A percentile compares a stretch with the other conserved stretches of the same genome.
Evolutionary conservation across 1,140 invertebrate species (phyloP).

Genomic region (Drosophila watanabei): DNA sequence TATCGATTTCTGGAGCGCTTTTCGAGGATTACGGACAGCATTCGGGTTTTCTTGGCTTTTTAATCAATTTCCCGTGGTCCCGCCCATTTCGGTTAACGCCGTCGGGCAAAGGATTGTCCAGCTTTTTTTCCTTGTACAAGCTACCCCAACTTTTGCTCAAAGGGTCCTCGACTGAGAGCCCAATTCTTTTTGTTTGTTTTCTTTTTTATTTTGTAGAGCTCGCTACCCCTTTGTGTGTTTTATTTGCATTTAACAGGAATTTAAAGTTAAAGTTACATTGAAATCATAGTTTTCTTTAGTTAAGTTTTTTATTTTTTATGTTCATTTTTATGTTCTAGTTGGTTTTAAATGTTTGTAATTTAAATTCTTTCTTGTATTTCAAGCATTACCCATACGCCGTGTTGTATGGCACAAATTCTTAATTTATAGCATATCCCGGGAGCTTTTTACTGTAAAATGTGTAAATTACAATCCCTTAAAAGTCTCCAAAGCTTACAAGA

Average conservation of each 20-base stretch:
- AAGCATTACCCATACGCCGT: slow-evolving; percentile 14
- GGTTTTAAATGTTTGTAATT: too few species aligned
- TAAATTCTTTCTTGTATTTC: not conserved
- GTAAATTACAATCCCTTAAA: not conserved
- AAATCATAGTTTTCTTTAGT: not conserved
- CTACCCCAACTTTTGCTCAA: slow-evolving; percentile 18
- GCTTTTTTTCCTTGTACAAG: slow-evolving; percentile 48
- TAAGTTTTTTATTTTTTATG: not conserved
- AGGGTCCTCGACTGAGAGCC: slow-evolving; percentile 41
- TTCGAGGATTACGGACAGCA: slow-evolving; percentile 48
- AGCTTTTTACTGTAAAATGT: slow-evolving; percentile 27
- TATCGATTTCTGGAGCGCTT: slow-evolving; percentile 31
- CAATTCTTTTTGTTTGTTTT: slow-evolving; percentile 18
- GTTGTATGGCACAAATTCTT: not conserved
- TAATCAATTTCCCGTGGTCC: slow-evolving; percentile 71
- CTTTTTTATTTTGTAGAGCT: slow-evolving; percentile 16
- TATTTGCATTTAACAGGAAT: slow-evolving; percentile 12
- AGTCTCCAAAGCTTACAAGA: not conserved
- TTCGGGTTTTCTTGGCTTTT: slow-evolving; percentile 57
- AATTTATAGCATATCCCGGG: slow-evolving; percentile 13
- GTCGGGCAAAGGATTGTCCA: slow-evolving; percentile 29
- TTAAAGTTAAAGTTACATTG: not conserved
- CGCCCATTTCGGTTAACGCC: slow-evolving; percentile 39
- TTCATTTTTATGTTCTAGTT: not conserved
- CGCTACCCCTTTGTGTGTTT: slow-evolving; percentile 3